Conservation (phyloP, 2,113 vertebrate species). For the Channa maculata region DNA sequence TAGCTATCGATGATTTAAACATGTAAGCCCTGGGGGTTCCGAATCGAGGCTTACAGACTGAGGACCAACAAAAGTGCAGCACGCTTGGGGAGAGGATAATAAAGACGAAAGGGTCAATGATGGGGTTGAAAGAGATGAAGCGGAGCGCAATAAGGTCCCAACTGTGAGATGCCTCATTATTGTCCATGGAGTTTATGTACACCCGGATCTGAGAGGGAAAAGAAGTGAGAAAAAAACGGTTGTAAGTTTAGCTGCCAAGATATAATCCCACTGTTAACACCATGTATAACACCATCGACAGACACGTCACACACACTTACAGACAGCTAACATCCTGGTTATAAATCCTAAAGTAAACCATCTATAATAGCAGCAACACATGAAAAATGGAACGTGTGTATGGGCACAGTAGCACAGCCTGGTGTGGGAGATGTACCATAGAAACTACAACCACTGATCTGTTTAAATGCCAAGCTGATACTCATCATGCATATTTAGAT, state of each 20-base stretch:
- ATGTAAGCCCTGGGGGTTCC: slow-evolving; percentile 37
- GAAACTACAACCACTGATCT: background rate
- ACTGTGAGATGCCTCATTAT: rapidly evolving
- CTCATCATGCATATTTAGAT: too few relatives aligned
- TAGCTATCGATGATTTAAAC: slow-evolving; percentile 47
- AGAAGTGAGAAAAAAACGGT: background rate
- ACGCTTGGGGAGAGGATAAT: slow-evolving; percentile 89
- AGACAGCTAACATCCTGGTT: slow-evolving; percentile 27
- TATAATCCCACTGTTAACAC: slow-evolving; percentile 3
- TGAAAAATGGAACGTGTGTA: background rate
- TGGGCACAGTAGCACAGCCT: background rate
- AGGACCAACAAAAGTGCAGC: slow-evolving; percentile 84
- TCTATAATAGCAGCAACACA: background rate
- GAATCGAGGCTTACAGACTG: slow-evolving; percentile 69
- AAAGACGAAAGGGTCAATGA: slow-evolving; percentile 95
- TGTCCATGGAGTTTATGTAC: slow-evolving; percentile 83
- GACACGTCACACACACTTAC: background rate
- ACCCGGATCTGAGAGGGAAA: slow-evolving; percentile 85
- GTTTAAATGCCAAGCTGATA: too few relatives aligned
- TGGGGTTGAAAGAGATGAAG: slow-evolving; percentile 92
- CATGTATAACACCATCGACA: background rate
- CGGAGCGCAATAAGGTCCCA: slow-evolving; percentile 87
- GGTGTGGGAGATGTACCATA: too few relatives aligned
- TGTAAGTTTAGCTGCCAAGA: background rate
- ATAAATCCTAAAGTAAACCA: background rate